Conservation (phyloP, 2,888 invertebrate species). For the Timema cristinae region DNA sequence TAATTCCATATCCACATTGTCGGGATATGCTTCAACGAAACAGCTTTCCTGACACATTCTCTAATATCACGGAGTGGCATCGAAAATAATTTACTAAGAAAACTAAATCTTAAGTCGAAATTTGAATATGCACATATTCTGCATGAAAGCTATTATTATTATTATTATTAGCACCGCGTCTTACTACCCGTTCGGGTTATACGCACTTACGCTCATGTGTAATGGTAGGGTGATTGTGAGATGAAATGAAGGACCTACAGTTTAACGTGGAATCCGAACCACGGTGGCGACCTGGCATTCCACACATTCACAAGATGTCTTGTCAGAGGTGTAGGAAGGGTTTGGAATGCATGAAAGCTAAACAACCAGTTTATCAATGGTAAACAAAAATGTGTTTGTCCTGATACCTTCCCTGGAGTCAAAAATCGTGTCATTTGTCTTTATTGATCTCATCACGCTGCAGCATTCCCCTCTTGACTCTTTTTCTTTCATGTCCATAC, state of each 20-base stretch:
- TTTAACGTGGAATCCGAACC: too few relatives aligned
- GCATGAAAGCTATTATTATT: too few relatives aligned
- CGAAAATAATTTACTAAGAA: background rate
- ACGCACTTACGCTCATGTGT: too few relatives aligned
- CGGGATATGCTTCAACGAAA: conserved; percentile 9
- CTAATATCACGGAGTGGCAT: background rate
- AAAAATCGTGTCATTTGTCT: background rate
- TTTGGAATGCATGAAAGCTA: too few relatives aligned
- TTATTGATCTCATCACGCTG: background rate
- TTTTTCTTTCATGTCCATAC: too few relatives aligned
- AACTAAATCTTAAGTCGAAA: background rate
- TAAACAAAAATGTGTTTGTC: conserved; percentile 7
- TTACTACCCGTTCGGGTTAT: too few relatives aligned
- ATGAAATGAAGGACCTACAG: too few relatives aligned
- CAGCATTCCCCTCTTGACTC: background rate
- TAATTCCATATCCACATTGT: background rate
- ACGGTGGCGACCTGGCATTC: too few relatives aligned
- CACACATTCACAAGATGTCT: too few relatives aligned
- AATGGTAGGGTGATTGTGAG: too few relatives aligned
- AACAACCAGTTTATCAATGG: conserved; percentile 8
- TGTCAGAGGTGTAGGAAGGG: too few relatives aligned
- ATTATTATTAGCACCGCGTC: too few relatives aligned
- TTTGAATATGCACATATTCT: conserved; percentile 1
- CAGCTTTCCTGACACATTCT: conserved; percentile 8
- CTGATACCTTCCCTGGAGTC: background rate